Evolutionary conservation across 2,797 vertebrate species (phyloP).

Genomic region (Luscinia megarhynchos): DNA sequence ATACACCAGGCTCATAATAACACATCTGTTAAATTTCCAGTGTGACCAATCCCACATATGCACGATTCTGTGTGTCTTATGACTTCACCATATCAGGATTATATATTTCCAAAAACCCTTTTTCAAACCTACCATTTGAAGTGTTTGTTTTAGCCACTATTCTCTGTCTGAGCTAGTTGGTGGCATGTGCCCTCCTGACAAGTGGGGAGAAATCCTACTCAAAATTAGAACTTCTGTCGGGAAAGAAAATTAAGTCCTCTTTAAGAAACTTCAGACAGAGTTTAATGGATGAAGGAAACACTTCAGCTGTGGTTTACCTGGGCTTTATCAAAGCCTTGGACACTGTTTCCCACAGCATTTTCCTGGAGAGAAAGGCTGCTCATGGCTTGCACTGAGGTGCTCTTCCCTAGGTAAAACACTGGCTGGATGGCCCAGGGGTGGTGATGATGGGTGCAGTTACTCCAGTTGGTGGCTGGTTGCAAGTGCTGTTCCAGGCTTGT

Average conservation of each 20-base stretch:
- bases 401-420: not conserved
- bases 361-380: not conserved
- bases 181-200: not conserved
- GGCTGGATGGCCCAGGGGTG: not conserved
- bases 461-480: not conserved
- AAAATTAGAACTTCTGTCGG: not conserved
- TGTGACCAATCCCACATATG: not conserved
- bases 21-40: not conserved
- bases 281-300: not conserved
- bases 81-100: constrained; percentile 31
- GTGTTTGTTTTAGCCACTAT: not conserved
- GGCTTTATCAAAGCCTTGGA: not conserved
- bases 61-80: not conserved
- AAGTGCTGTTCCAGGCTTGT: not conserved
- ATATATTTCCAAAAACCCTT: not conserved
- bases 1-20: not conserved
- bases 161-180: not conserved
- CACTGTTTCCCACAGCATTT: not conserved
- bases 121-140: constrained; percentile 22
- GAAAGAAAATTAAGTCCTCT: not conserved
- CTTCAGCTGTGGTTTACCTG: not conserved
- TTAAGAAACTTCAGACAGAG: not conserved
- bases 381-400: not conserved
- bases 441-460: not conserved
- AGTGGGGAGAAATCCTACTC: not conserved